Conservation (phyloP, 2,797 vertebrate genomes). For the Takifugu ocellatus region DNA sequence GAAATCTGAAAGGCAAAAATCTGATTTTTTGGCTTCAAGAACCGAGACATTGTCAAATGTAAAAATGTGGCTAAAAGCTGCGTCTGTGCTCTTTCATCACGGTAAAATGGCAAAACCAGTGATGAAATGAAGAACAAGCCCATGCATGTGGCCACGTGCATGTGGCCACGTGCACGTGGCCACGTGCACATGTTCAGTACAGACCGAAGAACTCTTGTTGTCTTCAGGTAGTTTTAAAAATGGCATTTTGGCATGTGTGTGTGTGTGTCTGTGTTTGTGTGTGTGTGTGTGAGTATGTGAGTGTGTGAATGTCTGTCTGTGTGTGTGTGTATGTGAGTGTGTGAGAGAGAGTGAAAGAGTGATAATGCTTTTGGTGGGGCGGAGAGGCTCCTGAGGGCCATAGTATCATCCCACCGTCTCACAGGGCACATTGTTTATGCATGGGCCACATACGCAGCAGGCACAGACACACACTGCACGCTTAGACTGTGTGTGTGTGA, state of each 20-base stretch:
- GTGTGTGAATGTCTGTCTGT: background rate
- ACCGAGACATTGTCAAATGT: background rate
- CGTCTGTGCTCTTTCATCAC: too few species aligned
- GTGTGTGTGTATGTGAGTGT: background rate
- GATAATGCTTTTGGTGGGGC: slow-evolving; percentile 56
- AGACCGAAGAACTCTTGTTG: background rate
- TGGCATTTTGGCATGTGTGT: slow-evolving; percentile 9
- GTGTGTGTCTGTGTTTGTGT: too few species aligned
- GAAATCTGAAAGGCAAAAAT: slow-evolving; percentile 10
- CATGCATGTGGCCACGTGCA: too few species aligned
- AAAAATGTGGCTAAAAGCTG: too few species aligned
- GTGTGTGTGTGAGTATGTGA: background rate
- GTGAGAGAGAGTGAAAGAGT: slow-evolving; percentile 15
- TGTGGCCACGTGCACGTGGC: too few species aligned
- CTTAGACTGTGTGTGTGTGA: slow-evolving; percentile 35
- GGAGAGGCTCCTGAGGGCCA: slow-evolving; percentile 70
- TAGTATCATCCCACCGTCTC: slow-evolving; percentile 72
- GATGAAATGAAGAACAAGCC: too few species aligned
- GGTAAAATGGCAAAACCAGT: background rate
- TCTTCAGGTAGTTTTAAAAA: slow-evolving; percentile 14
- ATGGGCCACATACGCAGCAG: slow-evolving; percentile 71
- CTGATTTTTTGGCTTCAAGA: slow-evolving; percentile 14
- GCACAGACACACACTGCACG: slow-evolving; percentile 56
- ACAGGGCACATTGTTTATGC: slow-evolving; percentile 77
- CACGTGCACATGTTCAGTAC: too few species aligned